phyloP scores from a whole-genome alignment of 2,888 invertebrate species.

The Trissolcus brochymenae region DNA sequence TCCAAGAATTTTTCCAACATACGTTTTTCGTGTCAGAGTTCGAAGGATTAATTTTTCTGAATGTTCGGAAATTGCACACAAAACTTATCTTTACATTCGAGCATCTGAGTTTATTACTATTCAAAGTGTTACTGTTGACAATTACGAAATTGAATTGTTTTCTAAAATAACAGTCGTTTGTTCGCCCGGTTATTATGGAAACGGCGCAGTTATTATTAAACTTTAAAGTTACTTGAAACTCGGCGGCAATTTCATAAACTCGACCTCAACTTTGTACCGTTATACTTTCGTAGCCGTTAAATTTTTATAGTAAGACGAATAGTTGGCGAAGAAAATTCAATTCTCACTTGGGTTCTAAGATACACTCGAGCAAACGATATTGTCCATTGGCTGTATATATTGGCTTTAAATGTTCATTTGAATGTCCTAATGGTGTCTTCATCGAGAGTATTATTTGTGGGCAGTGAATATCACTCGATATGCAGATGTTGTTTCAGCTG shows the following conservation, averaged over 20 bases:
- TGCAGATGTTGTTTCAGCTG: no score
- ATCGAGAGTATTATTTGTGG: no score
- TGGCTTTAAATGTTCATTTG: no score
- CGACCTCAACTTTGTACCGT: conserved; percentile 26
- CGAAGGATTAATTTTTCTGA: no score
- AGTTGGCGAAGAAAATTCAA: conserved; percentile 5
- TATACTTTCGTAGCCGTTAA: conserved; percentile 10
- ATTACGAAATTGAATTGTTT: conserved; percentile 30
- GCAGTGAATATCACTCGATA: no score
- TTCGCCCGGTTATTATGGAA: conserved; percentile 31
- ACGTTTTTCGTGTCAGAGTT: no score
- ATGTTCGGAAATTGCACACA: no score
- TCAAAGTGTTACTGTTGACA: conserved; percentile 33
- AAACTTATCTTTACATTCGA: no score
- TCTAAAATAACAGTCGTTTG: conserved; percentile 39
- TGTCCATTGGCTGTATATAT: no score
- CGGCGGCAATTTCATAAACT: conserved; percentile 34
- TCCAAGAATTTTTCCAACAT: no score
- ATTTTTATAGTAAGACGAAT: conserved; percentile 4
- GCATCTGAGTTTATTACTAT: neutral
- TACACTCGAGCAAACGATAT: no score
- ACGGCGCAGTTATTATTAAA: conserved; percentile 33
- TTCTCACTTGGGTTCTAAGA: neutral
- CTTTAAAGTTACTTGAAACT: conserved; percentile 26
- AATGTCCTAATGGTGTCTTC: no score